Base-by-base conservation (phyloP, 2,113 vertebrate genomes). In the Tautogolabrus adspersus region DNA sequence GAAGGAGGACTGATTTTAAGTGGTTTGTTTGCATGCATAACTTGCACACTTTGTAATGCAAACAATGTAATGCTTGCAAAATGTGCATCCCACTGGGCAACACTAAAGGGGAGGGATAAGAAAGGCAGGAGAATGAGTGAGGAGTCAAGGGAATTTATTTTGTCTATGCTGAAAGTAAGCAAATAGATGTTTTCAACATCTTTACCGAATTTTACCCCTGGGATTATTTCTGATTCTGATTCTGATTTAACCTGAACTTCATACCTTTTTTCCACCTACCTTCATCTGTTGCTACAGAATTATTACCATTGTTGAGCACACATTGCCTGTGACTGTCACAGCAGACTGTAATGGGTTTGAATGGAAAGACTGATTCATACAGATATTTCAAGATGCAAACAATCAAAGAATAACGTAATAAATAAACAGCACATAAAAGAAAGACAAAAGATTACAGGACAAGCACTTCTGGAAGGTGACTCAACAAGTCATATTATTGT, bases 401-500 rank as follows among this genome's bases (percentile, higher is more conserved):
- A 37, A 6, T 56, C 3, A 37, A 16, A 21, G 59, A 22, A 2
- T 19, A 5, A 10, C 12, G n/a, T n/a, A 65, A 42, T n/a, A 1
- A 52, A 22, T 19, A 26, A 38, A 49, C 21, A 38, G 37, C 6
- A 58, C 49, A 34, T 1, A 47, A 54, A 67, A 65, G n/a, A 38
- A 13, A 65, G 55, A 82, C 63, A 80, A 73, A 65, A 86, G 34
- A 19, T 42, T 51, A 56, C 56, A 46, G 61, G 12, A 72, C 66
- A 38, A 58, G 40, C 21, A 49, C 55, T 72, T 68, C 10, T 37
- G 34, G n/a, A 74, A 68, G 40, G 51, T 85, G 85, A 89, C 71
- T 82, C 83, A 84, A 61, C 40, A 6, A 55, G 60, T 81, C 68
- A 19, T 51, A 30, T 74, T 78, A 72, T 83, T 74, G 30, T 62